Percentiles rank a stretch among this genome's conserved stretches.
Evolutionary conservation across 2,888 invertebrate species (phyloP).

Genomic region (Ectropis crepuscularia): DNA sequence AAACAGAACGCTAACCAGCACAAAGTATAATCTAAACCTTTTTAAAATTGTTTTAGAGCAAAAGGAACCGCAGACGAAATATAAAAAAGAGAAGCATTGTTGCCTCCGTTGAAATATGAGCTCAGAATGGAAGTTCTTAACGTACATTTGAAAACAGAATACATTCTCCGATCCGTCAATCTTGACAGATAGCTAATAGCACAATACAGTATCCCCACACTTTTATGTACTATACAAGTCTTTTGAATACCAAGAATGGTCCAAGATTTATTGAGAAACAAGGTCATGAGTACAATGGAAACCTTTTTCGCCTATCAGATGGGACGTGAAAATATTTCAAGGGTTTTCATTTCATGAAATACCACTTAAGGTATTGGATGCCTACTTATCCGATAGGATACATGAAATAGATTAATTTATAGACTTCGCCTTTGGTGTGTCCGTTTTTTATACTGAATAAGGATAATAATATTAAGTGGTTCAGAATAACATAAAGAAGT

Average conservation of each 20-base stretch:
- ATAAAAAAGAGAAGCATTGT: conserved; percentile 50
- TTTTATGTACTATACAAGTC: conserved; percentile 36
- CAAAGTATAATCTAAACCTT: conserved; percentile 24
- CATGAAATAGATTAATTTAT: conserved; percentile 22
- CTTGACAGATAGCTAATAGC: conserved; percentile 40
- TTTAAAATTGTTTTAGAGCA: conserved; percentile 35
- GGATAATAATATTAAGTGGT: too few relatives aligned
- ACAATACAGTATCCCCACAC: conserved; percentile 33
- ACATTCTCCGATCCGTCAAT: conserved; percentile 47
- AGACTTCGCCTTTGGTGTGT: conserved; percentile 5
- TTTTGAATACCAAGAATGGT: conserved; percentile 44
- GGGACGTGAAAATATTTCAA: conserved; percentile 40
- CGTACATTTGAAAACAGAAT: conserved; percentile 49
- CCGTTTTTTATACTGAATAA: not conserved
- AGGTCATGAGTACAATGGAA: conserved; percentile 41
- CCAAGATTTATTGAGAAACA: conserved; percentile 46
- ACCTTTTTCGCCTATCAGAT: conserved; percentile 46
- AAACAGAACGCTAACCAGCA: conserved; percentile 15
- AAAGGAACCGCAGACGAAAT: conserved; percentile 47
- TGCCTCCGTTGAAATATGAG: conserved; percentile 57
- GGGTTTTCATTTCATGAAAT: conserved; percentile 38
- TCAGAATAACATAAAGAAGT: too few relatives aligned
- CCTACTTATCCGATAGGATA: conserved; percentile 26
- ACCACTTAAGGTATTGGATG: conserved; percentile 36
- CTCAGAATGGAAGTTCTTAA: conserved; percentile 51